Evolutionary conservation across 2,888 invertebrate species (phyloP), one percentile per base, ranked within the genome.

Genomic region (Plebejus argus): DNA sequence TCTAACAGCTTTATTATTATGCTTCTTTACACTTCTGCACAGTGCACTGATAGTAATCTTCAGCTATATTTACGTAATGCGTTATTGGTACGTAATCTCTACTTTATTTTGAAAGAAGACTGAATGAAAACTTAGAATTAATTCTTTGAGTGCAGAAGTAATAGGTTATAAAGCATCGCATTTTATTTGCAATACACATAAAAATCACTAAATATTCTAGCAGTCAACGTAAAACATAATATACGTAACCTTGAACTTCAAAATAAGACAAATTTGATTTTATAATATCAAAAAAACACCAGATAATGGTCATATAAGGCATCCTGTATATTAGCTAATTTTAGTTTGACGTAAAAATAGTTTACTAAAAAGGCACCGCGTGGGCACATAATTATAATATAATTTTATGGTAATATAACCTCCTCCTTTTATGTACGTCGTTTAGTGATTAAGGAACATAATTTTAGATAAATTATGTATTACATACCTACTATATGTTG

Each of bases 191-290:
- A 45, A 12, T 3, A 53, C 5, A 18, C 1, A 39, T 39, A 0
- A 53, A 18, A 53, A 18, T 18, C 3, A 18, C 53, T 18, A 45
- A 45, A 45, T 12, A 5, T 18, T 53, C 15, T 18, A 53, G 5
- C 53, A 53, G 53, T 53, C 18, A 53, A 53, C 1, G 53, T 53
- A 1, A 53, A 53, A 53, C 1, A 53, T 18, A 18, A 53, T 53
- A 53, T n/a, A n/a, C n/a, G n/a, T n/a, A 23, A 10, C 66, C 66
- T 66, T 66, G 66, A 66, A 66, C 66, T 66, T 66, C 28, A 66
- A 61, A 61, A 61, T 23, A 61, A 61, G n/a, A n/a, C 58, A 58
- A 58, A 58, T 61, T 61, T 8, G 23, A 12, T 23, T 23, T 61
- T 61, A 61, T 23, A 45, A 45, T 3, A 61, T 61, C 3, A 12